phyloP scores from a whole-genome alignment of 2,797 vertebrate genomes.

The Poeciliopsis paucimaculata region DNA sequence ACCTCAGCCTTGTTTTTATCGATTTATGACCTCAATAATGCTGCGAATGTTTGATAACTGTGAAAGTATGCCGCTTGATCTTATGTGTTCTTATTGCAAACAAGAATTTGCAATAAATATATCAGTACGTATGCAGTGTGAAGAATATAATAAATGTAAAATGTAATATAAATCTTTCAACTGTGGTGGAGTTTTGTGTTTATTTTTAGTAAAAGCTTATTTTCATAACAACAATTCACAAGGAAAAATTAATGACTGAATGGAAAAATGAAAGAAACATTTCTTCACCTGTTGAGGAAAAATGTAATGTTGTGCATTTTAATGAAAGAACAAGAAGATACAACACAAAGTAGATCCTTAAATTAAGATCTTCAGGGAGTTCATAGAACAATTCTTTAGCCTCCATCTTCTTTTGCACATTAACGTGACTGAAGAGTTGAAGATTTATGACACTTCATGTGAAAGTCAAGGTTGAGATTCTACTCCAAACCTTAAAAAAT shows the following conservation, averaged over 20 bases:
- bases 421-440: background rate
- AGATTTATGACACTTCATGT: slow-evolving; percentile 12
- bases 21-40: no score
- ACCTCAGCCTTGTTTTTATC: no score
- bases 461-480: slow-evolving; percentile 24
- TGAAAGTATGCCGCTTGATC: no score
- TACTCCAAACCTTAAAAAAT: slow-evolving; percentile 23
- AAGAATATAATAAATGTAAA: background rate
- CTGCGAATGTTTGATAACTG: no score
- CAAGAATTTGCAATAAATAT: no score
- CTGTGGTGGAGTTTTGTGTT: background rate
- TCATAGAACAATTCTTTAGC: background rate
- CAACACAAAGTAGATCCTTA: background rate
- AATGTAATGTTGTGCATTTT: background rate
- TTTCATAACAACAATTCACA: background rate
- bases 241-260: slow-evolving; percentile 21
- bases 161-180: background rate
- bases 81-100: no score
- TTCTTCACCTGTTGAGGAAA: background rate
- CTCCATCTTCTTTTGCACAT: background rate
- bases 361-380: background rate
- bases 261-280: background rate
- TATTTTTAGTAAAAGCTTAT: background rate
- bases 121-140: no score
- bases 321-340: background rate